phyloP scores from a whole-genome alignment of 2,797 vertebrate species.

The Orestias chungarensis region DNA sequence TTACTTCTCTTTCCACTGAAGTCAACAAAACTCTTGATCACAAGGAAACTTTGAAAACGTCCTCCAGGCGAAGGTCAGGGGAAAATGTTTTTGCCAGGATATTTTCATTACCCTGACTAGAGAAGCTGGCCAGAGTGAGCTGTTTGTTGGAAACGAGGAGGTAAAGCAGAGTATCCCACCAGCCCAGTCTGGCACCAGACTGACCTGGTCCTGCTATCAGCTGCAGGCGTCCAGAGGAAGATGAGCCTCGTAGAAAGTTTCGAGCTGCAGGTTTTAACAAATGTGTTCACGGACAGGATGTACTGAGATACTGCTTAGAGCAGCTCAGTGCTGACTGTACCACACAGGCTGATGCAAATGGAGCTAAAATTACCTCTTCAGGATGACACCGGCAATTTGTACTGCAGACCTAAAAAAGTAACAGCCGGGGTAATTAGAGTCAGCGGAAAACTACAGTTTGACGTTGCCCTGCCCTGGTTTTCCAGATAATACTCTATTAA shows the following conservation, averaged over 20 bases:
- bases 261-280: constrained; percentile 46
- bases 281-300: constrained; percentile 51
- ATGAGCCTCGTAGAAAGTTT: constrained; percentile 48
- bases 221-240: constrained; percentile 49
- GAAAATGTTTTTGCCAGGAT: constrained; percentile 74
- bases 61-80: constrained; percentile 79
- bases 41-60: constrained; percentile 63
- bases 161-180: constrained; percentile 25
- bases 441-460: constrained; percentile 75
- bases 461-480: constrained; percentile 78
- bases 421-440: constrained; percentile 76
- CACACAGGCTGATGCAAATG: constrained; percentile 75
- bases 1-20: constrained; percentile 27
- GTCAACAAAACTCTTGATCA: constrained; percentile 36
- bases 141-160: constrained; percentile 65
- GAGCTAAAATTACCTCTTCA: constrained; percentile 77
- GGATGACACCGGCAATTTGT: constrained; percentile 80
- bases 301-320: constrained; percentile 63
- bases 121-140: constrained; percentile 55
- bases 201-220: constrained; percentile 65
- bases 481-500: constrained; percentile 72
- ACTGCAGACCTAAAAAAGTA: constrained; percentile 73
- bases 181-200: constrained; percentile 62
- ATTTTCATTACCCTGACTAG: constrained; percentile 46
- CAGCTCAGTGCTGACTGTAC: constrained; percentile 63